Evolutionary conservation across 2,888 invertebrate genomes (phyloP).

Genomic region (Platerodrilus igneus): DNA sequence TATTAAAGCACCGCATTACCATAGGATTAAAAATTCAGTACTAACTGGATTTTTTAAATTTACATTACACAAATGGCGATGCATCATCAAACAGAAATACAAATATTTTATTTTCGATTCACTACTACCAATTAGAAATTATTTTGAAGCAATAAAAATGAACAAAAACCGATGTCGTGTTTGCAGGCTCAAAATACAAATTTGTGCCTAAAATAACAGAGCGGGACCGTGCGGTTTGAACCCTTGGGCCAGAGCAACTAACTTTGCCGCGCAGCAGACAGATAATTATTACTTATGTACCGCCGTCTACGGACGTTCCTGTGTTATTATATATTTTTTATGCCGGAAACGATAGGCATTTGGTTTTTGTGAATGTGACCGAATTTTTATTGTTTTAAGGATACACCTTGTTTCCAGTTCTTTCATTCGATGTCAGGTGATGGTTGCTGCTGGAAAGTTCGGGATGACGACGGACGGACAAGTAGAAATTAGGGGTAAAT

Average conservation of each 20-base stretch:
- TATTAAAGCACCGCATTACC: too few relatives aligned
- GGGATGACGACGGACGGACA: constrained; percentile 6
- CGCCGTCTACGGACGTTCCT: constrained; percentile 40
- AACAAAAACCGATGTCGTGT: constrained; percentile 28
- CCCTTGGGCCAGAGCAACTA: constrained; percentile 37
- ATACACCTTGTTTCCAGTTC: constrained; percentile 18
- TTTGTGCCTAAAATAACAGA: constrained; percentile 45
- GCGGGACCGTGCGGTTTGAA: constrained; percentile 33
- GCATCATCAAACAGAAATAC: constrained; percentile 1
- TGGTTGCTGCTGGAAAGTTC: not conserved
- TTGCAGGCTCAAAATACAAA: constrained; percentile 35
- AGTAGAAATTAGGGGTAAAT: constrained; percentile 7
- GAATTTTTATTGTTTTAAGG: constrained; percentile 36
- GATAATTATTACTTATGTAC: constrained; percentile 44
- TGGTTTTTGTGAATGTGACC: constrained; percentile 36
- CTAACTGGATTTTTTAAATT: too few relatives aligned
- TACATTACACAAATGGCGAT: too few relatives aligned
- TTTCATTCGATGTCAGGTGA: constrained; percentile 20
- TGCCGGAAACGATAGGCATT: constrained; percentile 45
- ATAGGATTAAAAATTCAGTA: too few relatives aligned
- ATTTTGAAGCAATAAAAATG: constrained; percentile 6
- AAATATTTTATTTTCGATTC: not conserved
- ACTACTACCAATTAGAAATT: not conserved
- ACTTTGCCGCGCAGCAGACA: constrained; percentile 37
- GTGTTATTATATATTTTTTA: constrained; percentile 49